phyloP scores from a whole-genome alignment of 2,888 invertebrate genomes.

The Melieria omissa region DNA sequence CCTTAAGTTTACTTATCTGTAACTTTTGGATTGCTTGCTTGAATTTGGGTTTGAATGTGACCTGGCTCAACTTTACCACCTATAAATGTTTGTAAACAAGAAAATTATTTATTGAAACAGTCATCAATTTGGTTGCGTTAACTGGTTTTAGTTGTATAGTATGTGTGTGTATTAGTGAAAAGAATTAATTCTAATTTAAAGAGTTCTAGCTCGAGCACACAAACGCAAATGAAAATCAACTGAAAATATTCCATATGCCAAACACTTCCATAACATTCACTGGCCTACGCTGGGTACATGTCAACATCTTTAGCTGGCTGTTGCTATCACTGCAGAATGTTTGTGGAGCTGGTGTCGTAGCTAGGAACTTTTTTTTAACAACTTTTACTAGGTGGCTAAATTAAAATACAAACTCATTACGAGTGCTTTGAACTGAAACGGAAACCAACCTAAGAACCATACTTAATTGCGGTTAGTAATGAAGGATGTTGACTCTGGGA shows the following conservation, averaged over 20 bases:
- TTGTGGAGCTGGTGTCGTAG: too few relatives aligned
- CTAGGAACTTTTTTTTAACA: too few relatives aligned
- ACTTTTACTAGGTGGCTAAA: too few relatives aligned
- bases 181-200: constrained; percentile 13
- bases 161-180: constrained; percentile 21
- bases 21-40: constrained; percentile 58
- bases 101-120: constrained; percentile 52
- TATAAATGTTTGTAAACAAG: constrained; percentile 63
- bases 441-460: neutral
- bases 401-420: too few relatives aligned
- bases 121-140: constrained; percentile 14
- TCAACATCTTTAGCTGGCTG: too few relatives aligned
- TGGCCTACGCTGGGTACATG: too few relatives aligned
- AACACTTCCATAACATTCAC: too few relatives aligned
- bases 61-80: constrained; percentile 61
- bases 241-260: too few relatives aligned
- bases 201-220: neutral
- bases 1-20: constrained; percentile 47
- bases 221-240: too few relatives aligned
- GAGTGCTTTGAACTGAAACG: too few relatives aligned
- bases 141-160: constrained; percentile 27
- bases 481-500: neutral
- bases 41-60: constrained; percentile 53
- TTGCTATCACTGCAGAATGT: too few relatives aligned
- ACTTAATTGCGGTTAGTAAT: constrained; percentile 16